Evolutionary conservation across 1,140 invertebrate genomes (phyloP).

Genomic region (Ceratina calcarata): DNA sequence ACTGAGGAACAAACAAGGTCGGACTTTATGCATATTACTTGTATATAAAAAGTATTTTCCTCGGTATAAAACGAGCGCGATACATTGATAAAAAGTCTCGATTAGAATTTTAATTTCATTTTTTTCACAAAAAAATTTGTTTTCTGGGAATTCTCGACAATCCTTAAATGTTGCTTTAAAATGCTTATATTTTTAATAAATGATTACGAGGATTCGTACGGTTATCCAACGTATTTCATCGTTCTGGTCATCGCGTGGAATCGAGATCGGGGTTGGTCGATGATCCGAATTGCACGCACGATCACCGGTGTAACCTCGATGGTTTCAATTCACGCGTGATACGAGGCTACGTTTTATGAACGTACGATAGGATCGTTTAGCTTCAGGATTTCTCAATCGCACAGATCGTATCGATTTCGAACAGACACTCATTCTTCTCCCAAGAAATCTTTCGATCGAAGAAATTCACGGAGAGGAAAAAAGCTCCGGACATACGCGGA

Average conservation of each 20-base stretch:
- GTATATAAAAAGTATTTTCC: background rate
- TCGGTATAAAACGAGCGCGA: no score
- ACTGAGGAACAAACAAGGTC: background rate
- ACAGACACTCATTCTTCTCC: background rate
- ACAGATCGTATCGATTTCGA: background rate
- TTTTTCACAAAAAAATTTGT: no score
- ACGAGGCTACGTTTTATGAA: constrained; percentile 20
- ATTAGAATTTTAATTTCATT: no score
- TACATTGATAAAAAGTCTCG: no score
- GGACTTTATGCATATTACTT: background rate
- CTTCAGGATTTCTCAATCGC: background rate
- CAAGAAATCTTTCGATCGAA: no score
- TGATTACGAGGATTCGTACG: background rate
- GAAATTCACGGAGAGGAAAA: no score
- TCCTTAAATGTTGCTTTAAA: no score
- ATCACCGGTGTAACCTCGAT: background rate
- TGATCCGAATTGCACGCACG: constrained; percentile 7
- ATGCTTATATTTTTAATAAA: no score
- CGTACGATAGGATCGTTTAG: constrained; percentile 40
- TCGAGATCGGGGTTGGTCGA: constrained; percentile 9
- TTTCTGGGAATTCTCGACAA: no score
- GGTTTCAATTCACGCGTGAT: constrained; percentile 1
- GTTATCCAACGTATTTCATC: background rate
- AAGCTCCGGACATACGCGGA: no score
- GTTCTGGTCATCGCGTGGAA: background rate